Evolutionary conservation across 2,797 vertebrate species (phyloP), one percentile per base, ranked within the genome.

Genomic region (Choloepus didactylus): DNA sequence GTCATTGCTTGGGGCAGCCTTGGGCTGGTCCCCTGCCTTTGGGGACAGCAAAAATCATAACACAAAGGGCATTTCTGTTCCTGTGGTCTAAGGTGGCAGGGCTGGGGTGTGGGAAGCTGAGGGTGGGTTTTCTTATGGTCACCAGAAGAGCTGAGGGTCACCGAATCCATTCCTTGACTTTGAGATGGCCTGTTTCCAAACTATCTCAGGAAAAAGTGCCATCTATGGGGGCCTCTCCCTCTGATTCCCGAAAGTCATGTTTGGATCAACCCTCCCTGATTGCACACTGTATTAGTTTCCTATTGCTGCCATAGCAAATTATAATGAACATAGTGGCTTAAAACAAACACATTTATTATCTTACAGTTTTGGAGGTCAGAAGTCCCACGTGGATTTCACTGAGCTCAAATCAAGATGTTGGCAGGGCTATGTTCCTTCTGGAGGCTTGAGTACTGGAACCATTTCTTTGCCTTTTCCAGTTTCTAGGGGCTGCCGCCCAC

Each of bases 331-430:
- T 6, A 76, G 38, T 16, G 85, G 46, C 64, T 95, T 82, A 87
- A 95, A 81, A 89, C 38, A 88, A 56, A 84, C 21, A 31, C 5
- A 82, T 49, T 56, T 90, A 44, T 91, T 89, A 38, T 66, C 92
- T 72, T 81, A 67, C 16, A 92, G 31, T 90, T 92, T 73, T 91
- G 23, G 35, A 60, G 87, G 64, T 70, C 77, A 82, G 80, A 86
- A 29, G 25, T 72, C 77, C 77, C 46, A 87, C 80, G 27, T 88
- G 59, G 35, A 27, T 91, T 88, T 88, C 76, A 62, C 75, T 12
- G 62, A 89, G 59, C 83, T 72, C 72, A 91, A 94, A 18, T 82
- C 77, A 76, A 80, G 54, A 69, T 91, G 59, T 94, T 66, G 59
- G 73, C 49, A 88, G 67, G 44, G 44, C 35, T 87, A n/a, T 16